A percentile compares a stretch with the other conserved stretches of the same genome.
Conservation (phyloP, 2,888 invertebrate species). For the Meandrusa payeni region DNA sequence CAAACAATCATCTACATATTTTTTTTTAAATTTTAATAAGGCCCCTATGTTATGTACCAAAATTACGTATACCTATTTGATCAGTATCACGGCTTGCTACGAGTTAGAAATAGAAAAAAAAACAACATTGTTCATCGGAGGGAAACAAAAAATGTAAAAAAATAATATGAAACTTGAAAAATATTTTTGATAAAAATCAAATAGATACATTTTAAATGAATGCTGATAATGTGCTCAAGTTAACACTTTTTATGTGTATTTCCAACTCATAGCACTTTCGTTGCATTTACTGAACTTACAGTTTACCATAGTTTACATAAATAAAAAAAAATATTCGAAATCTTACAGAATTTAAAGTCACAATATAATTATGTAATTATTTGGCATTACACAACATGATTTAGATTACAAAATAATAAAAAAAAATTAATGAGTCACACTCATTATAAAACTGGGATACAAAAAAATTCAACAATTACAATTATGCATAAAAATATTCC, state of each 20-base stretch:
- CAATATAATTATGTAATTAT: slow-evolving; percentile 66
- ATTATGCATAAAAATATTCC: slow-evolving; percentile 56
- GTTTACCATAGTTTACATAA: slow-evolving; percentile 42
- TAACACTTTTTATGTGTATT: too few relatives aligned
- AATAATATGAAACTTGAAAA: too few relatives aligned
- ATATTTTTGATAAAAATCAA: too few relatives aligned
- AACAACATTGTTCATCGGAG: too few relatives aligned
- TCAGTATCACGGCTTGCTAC: slow-evolving; percentile 46
- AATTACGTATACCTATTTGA: slow-evolving; percentile 66
- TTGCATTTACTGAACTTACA: slow-evolving; percentile 57
- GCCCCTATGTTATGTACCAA: slow-evolving; percentile 70
- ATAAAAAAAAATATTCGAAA: slow-evolving; percentile 66
- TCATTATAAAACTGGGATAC: slow-evolving; percentile 56
- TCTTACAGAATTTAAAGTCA: slow-evolving; percentile 60
- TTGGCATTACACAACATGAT: slow-evolving; percentile 75
- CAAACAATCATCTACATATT: slow-evolving; percentile 49
- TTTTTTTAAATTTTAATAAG: slow-evolving; percentile 48
- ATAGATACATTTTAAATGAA: too few relatives aligned
- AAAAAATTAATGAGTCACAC: slow-evolving; percentile 67
- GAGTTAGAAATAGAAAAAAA: slow-evolving; percentile 35
- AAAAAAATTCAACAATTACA: slow-evolving; percentile 49
- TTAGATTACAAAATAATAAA: slow-evolving; percentile 51
- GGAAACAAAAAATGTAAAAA: too few relatives aligned
- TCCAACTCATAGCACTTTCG: slow-evolving; percentile 45
- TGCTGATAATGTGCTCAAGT: too few relatives aligned